Conservation (phyloP, 2,797 vertebrate species). For the Micropoecilia bifurca region DNA sequence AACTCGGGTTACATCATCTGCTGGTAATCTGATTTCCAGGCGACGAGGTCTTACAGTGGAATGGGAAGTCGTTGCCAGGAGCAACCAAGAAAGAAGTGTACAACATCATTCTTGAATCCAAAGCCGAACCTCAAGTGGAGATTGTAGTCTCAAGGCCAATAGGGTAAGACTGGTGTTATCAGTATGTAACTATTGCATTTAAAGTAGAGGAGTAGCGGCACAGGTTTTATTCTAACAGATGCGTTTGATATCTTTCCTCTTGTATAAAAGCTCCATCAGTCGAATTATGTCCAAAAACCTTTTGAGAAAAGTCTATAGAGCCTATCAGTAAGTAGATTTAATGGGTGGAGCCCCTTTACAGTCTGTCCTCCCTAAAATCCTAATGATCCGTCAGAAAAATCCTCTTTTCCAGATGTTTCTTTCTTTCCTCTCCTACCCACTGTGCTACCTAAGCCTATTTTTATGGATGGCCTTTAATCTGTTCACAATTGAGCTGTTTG, state of each 20-base stretch:
- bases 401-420: slow-evolving; percentile 14
- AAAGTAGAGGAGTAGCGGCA: slow-evolving; percentile 1
- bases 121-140: slow-evolving; percentile 98
- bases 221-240: slow-evolving; percentile 44
- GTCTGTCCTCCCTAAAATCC: slow-evolving; percentile 48
- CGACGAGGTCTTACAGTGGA: slow-evolving; percentile 98
- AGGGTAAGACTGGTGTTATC: slow-evolving; percentile 84
- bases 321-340: slow-evolving; percentile 87
- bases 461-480: slow-evolving; percentile 25
- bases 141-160: slow-evolving; percentile 99
- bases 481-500: slow-evolving; percentile 14
- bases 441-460: slow-evolving; percentile 23
- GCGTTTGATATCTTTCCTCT: slow-evolving; percentile 71
- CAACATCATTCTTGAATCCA: slow-evolving; percentile 99
- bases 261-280: slow-evolving; percentile 84
- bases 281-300: slow-evolving; percentile 87
- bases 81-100: slow-evolving; percentile 99
- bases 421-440: slow-evolving; percentile 26
- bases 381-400: slow-evolving; percentile 17
- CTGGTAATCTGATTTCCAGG: slow-evolving; percentile 83
- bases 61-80: slow-evolving; percentile 95
- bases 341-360: slow-evolving; percentile 45
- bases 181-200: neutral
- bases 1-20: slow-evolving; percentile 17
- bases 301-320: slow-evolving; percentile 91